phyloP scores from a whole-genome alignment of 2,113 vertebrate species.

The Catagonus wagneri region DNA sequence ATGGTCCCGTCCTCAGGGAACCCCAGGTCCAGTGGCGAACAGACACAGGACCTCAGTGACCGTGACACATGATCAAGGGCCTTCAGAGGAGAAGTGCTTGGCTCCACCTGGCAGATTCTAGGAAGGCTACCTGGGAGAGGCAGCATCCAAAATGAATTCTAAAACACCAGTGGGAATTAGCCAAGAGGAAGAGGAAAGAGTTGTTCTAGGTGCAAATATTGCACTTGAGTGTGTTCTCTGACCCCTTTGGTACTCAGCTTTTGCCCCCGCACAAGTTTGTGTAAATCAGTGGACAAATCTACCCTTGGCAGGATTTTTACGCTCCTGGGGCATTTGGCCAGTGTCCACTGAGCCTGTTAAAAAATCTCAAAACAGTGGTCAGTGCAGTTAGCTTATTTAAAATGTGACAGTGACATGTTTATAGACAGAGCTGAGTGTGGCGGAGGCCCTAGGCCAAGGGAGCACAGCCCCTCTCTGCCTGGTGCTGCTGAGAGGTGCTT shows the following conservation, averaged over 20 bases:
- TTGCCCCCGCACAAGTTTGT: neutral
- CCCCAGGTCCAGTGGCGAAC: neutral
- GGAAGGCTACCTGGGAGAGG: neutral
- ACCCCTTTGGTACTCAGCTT: neutral
- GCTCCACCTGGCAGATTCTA: neutral
- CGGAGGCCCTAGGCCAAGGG: neutral
- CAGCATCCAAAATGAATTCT: neutral
- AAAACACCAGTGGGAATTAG: neutral
- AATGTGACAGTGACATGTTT: neutral
- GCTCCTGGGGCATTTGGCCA: neutral
- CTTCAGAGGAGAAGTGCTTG: neutral
- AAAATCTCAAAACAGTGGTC: neutral
- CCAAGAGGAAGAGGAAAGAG: neutral
- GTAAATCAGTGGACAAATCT: neutral
- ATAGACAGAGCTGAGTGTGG: neutral
- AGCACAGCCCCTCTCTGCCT: neutral
- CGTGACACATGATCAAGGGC: neutral
- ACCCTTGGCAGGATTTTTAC: neutral
- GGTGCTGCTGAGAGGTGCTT: neutral
- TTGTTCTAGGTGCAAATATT: rapidly evolving
- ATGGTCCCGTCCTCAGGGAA: neutral
- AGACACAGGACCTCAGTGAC: neutral
- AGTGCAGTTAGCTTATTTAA: neutral
- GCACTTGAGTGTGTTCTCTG: neutral
- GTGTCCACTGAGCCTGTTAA: neutral